Evolutionary conservation across 2,888 invertebrate species (phyloP).

Genomic region (Catocala sponsa): DNA sequence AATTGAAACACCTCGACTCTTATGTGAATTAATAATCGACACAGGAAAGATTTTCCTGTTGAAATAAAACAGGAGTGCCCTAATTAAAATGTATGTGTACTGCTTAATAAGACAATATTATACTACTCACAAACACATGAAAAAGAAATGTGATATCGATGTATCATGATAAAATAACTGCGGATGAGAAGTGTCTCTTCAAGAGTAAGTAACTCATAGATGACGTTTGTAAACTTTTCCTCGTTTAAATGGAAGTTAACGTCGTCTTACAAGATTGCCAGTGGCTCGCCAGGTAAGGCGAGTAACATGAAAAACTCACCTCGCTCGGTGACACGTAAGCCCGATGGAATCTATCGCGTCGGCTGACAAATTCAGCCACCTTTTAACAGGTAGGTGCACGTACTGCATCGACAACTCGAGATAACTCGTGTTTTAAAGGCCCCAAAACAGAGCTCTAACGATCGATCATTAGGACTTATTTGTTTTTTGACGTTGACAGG

Average conservation of each 20-base stretch:
- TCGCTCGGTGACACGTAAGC: slow-evolving; percentile 52
- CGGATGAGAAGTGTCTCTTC: slow-evolving; percentile 25
- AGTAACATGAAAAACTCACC: slow-evolving; percentile 51
- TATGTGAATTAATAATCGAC: too few relatives aligned
- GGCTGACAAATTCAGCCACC: slow-evolving; percentile 66
- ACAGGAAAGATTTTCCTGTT: too few relatives aligned
- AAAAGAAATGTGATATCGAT: too few relatives aligned
- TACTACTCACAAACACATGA: too few relatives aligned
- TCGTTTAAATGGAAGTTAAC: slow-evolving; percentile 44
- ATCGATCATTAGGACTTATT: slow-evolving; percentile 87
- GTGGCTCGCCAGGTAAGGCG: slow-evolving; percentile 45
- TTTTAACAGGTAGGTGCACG: slow-evolving; percentile 70
- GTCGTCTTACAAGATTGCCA: slow-evolving; percentile 33
- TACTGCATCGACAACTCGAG: slow-evolving; percentile 63
- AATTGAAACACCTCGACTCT: not conserved
- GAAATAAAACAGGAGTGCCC: too few relatives aligned
- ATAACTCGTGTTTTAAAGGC: slow-evolving; percentile 80
- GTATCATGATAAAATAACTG: too few relatives aligned
- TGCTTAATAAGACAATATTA: too few relatives aligned
- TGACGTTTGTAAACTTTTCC: slow-evolving; percentile 36
- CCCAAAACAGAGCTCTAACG: slow-evolving; percentile 78
- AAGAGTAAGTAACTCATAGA: slow-evolving; percentile 23
- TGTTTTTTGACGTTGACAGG: slow-evolving; percentile 85
- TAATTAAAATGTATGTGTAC: too few relatives aligned
- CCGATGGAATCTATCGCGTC: slow-evolving; percentile 56